phyloP scores from a whole-genome alignment of 2,113 vertebrate genomes.

The Hippocampus guttulatus region DNA sequence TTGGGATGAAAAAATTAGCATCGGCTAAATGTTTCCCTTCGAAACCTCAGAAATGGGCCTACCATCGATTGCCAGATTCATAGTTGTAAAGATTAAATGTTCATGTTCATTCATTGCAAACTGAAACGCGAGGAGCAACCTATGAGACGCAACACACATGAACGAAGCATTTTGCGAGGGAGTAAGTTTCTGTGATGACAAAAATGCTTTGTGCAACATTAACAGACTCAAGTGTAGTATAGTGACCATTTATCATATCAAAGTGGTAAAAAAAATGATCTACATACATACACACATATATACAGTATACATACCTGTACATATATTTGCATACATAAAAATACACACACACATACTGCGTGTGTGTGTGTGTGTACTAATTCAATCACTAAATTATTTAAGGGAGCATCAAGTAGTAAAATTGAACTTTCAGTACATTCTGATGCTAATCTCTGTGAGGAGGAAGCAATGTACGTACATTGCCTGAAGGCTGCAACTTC shows the following conservation, averaged over 20 bases:
- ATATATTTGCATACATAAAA: too few species aligned
- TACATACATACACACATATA: too few species aligned
- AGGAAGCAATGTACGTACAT: neutral
- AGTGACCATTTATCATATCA: too few species aligned
- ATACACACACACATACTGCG: too few species aligned
- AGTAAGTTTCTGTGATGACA: neutral
- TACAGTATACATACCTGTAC: too few species aligned
- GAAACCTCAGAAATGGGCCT: conserved; percentile 16
- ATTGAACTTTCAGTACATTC: neutral
- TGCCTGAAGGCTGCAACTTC: neutral
- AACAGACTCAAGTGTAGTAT: neutral
- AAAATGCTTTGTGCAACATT: neutral
- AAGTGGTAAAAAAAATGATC: too few species aligned
- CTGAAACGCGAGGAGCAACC: neutral
- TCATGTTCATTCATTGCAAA: neutral
- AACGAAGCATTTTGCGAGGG: neutral
- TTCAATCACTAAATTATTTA: too few species aligned
- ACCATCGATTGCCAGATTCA: conserved; percentile 10
- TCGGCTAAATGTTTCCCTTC: conserved; percentile 7
- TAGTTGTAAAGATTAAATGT: neutral
- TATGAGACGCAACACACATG: neutral
- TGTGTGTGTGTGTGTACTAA: too few species aligned
- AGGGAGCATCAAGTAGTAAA: too few species aligned
- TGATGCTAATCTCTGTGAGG: neutral
- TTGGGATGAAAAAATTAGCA: conserved; percentile 39